These are phyloP conservation scores for Caradrina kadenii DNA, from an alignment of 2,888 invertebrate species.

Conservation along the genomic window DNA sequence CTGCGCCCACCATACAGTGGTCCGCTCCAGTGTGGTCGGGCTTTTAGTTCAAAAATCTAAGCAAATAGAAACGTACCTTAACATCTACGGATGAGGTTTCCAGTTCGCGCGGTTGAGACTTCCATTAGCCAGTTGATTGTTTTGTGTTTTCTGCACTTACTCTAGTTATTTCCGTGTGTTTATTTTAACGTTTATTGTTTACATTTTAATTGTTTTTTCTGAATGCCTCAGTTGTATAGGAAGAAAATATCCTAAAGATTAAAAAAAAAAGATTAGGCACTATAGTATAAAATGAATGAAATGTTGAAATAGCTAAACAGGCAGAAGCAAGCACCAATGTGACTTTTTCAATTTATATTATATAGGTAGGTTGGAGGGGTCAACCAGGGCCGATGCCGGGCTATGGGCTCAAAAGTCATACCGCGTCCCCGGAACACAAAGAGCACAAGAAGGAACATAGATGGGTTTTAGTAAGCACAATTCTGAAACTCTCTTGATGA, in stretches of 20 bases:
- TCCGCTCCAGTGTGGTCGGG: background rate
- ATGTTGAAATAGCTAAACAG: too few species aligned
- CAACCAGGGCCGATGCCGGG: too few species aligned
- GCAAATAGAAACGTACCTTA: background rate
- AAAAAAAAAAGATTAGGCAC: background rate
- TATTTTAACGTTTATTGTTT: conserved; percentile 16
- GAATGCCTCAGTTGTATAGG: background rate
- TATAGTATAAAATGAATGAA: background rate
- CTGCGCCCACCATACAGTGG: too few species aligned
- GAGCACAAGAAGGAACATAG: too few species aligned
- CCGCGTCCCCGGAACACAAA: too few species aligned
- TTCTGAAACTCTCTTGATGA: too few species aligned
- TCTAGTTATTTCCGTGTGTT: conserved; percentile 19
- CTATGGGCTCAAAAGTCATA: too few species aligned
- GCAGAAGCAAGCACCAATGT: too few species aligned
- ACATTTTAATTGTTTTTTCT: conserved; percentile 1
- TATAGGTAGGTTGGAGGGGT: too few species aligned
- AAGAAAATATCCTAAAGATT: background rate
- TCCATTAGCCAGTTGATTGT: conserved; percentile 57
- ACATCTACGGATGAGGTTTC: conserved; percentile 11
- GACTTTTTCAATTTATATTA: too few species aligned
- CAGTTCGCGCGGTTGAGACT: conserved; percentile 32
- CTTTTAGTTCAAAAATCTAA: background rate
- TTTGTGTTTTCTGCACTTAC: conserved; percentile 43
- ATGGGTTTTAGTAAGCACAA: too few species aligned